Conservation (phyloP, 1,140 invertebrate species). For the Gryon sp. region DNA sequence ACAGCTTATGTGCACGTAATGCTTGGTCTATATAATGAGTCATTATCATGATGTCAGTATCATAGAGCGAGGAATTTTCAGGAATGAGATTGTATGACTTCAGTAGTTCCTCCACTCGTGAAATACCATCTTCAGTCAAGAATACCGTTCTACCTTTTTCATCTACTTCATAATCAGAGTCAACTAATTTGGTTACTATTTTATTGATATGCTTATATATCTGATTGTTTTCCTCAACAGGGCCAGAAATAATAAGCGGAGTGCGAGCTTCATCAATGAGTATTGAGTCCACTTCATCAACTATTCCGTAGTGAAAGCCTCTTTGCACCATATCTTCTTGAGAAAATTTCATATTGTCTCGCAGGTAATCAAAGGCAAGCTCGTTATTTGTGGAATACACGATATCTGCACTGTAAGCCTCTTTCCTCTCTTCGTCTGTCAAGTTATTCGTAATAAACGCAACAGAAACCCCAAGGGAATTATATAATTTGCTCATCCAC, state of each 20-base stretch:
- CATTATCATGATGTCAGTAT: conserved; percentile 26
- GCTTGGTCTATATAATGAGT: conserved; percentile 23
- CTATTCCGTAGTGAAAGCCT: conserved; percentile 33
- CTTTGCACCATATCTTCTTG: conserved; percentile 24
- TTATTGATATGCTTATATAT: conserved; percentile 37
- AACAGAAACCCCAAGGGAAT: conserved; percentile 30
- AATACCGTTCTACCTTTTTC: conserved; percentile 22
- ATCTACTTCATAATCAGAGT: conserved; percentile 33
- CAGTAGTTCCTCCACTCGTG: conserved; percentile 14
- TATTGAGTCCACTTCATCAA: conserved; percentile 41
- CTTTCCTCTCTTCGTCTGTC: conserved; percentile 31
- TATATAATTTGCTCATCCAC: conserved; percentile 37
- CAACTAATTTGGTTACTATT: conserved; percentile 21
- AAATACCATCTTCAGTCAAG: conserved; percentile 28
- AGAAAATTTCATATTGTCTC: conserved; percentile 41
- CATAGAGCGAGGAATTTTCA: conserved; percentile 21
- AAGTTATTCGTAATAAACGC: conserved; percentile 32
- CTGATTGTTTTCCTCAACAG: conserved; percentile 25
- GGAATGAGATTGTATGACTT: conserved; percentile 21
- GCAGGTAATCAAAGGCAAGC: conserved; percentile 37
- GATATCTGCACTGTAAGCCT: conserved; percentile 38
- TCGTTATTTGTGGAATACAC: conserved; percentile 42
- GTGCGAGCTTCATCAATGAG: conserved; percentile 44
- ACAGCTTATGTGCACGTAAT: conserved; percentile 32
- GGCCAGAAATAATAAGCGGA: conserved; percentile 43